Percentiles rank a stretch among this genome's conserved stretches.
Conservation (phyloP, 2,113 vertebrate species). For the Haemorhous mexicanus region DNA sequence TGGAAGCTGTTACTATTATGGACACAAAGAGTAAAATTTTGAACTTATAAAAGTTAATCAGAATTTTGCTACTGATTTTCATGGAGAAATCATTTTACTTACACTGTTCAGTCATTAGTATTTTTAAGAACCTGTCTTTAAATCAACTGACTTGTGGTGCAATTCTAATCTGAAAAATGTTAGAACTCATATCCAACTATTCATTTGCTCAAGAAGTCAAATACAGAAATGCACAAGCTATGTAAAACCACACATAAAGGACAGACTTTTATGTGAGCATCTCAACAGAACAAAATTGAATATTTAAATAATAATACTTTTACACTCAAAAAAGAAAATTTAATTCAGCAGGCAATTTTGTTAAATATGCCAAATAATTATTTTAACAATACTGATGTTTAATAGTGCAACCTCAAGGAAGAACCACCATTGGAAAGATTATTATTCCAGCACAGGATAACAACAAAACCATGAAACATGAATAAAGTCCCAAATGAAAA, state of each 20-base stretch:
- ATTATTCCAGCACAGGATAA: background rate
- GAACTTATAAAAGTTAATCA: background rate
- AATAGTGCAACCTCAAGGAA: background rate
- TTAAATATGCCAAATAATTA: background rate
- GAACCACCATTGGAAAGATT: background rate
- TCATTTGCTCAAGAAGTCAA: background rate
- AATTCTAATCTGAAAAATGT: background rate
- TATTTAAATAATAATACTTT: background rate
- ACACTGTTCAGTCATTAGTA: background rate
- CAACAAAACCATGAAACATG: background rate
- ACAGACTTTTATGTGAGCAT: background rate
- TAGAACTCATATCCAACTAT: background rate
- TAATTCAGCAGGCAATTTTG: background rate
- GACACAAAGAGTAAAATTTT: background rate
- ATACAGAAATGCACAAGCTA: background rate
- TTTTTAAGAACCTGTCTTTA: background rate
- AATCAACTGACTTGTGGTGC: background rate
- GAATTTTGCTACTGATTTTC: background rate
- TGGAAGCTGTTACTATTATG: background rate
- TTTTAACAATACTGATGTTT: background rate
- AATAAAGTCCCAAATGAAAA: background rate
- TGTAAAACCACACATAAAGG: background rate
- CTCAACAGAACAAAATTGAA: background rate
- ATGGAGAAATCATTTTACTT: background rate
- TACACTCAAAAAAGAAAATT: background rate